These are phyloP conservation scores for Hartigia nigra DNA, from an alignment of 2,888 invertebrate genomes.

Conservation along the genomic window DNA sequence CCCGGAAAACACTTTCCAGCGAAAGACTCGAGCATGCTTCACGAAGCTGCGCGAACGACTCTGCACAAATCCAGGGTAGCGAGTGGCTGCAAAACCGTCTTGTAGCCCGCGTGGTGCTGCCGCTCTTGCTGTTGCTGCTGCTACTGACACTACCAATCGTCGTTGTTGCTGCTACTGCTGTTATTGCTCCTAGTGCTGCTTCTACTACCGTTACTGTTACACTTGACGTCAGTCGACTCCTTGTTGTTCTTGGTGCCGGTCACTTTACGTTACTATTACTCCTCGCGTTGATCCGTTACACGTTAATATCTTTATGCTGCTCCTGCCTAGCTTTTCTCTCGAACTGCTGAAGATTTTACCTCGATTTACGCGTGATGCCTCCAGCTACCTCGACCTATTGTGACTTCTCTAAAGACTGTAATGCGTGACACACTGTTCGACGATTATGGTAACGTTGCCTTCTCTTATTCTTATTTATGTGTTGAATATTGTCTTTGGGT, in stretches of 20 bases:
- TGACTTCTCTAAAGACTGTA: constrained; percentile 36
- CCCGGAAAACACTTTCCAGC: constrained; percentile 28
- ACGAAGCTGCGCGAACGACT: constrained; percentile 25
- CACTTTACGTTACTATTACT: background rate
- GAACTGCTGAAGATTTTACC: background rate
- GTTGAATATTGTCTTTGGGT: background rate
- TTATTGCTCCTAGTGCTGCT: background rate
- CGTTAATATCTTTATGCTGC: background rate
- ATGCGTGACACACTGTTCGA: constrained; percentile 52
- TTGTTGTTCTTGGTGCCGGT: constrained; percentile 1
- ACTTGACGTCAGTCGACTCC: background rate
- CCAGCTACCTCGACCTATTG: background rate
- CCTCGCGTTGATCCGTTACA: background rate
- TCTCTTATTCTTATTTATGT: constrained; percentile 9
- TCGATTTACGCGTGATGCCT: background rate
- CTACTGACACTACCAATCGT: background rate
- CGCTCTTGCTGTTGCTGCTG: background rate
- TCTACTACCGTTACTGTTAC: background rate
- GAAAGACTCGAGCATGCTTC: constrained; percentile 28
- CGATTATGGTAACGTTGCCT: constrained; percentile 52
- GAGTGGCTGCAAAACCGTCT: constrained; percentile 12
- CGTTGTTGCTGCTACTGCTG: background rate
- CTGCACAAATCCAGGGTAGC: constrained; percentile 16
- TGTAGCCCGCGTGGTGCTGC: constrained; percentile 4
- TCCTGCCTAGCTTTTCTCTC: background rate